Conservation (phyloP, 2,113 vertebrate species). For the Callipepla californica region DNA sequence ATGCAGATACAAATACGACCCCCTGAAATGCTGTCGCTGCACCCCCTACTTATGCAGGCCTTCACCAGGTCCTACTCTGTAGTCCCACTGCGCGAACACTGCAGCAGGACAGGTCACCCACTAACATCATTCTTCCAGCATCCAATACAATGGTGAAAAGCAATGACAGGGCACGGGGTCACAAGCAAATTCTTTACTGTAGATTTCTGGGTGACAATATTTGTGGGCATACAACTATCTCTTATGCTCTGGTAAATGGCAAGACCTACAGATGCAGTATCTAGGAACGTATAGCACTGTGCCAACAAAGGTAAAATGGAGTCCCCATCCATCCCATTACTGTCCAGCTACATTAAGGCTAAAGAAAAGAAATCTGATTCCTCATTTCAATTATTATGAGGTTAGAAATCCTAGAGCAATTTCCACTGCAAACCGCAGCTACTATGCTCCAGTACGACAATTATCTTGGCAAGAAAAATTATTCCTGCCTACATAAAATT, state of each 20-base stretch:
- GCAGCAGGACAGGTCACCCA: neutral
- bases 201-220: neutral
- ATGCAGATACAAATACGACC: neutral
- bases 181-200: neutral
- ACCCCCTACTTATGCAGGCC: neutral
- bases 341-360: neutral
- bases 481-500: slow-evolving; percentile 7
- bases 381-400: slow-evolving; percentile 8
- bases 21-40: neutral
- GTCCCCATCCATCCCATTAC: neutral
- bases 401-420: neutral
- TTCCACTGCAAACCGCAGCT: slow-evolving; percentile 25
- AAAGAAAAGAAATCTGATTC: neutral
- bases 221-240: neutral
- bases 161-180: neutral
- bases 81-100: neutral
- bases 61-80: neutral
- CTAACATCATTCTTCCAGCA: neutral
- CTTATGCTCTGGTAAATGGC: neutral
- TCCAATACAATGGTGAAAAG: neutral
- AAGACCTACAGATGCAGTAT: neutral
- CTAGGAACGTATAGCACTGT: fast-evolving
- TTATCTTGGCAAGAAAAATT: slow-evolving; percentile 27
- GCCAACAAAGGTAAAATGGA: neutral
- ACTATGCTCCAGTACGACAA: neutral